Evolutionary conservation across 2,113 vertebrate species (phyloP), one percentile per base, ranked within the genome.

Genomic region (Nannospalax galili): DNA sequence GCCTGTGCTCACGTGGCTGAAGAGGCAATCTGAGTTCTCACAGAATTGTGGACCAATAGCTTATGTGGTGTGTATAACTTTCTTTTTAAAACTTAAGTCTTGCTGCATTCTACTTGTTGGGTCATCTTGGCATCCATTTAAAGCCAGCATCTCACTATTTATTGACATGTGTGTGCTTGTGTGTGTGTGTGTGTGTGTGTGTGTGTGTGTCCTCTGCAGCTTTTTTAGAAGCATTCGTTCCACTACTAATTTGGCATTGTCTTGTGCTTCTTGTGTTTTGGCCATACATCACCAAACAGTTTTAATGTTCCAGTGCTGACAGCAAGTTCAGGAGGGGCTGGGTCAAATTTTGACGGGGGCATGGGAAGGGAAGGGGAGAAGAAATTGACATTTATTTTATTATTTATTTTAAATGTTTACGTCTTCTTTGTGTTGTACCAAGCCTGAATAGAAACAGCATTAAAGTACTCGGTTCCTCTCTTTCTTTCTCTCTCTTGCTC

Each of bases 331-430:
- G 96, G 97, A 97, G 97, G 96, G 95, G 96, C 95, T 95, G 97
- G 97, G 96, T 97, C 94, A 96, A 94, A 97, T 84, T 93, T 98
- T 97, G 95, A 98, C 37, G 95, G 86, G 96, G 96, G 40, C 58
- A 17, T 87, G 87, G 90, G 96, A 98, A 98, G 96, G 95, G 97
- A 96, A 96, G 95, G 97, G 95, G 97, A 97, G 97, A 98, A 97
- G 70, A 94, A 97, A 97, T 98, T 88, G 98, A 96, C 96, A 88
- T 98, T 97, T 98, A 97, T 98, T 98, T 98, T 98, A 98, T 98
- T 98, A 98, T 99, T 98, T 99, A 99, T 99, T 98, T 98, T 97
- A 98, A 98, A 98, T 98, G 98, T 99, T 99, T 99, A 98, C 98
- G 98, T 98, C 97, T 97, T 97, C 97, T 97, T 97, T 97, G 96